These are phyloP conservation scores for Amblyjoppa proteus DNA, from an alignment of 2,888 invertebrate species.

Conservation along the genomic window DNA sequence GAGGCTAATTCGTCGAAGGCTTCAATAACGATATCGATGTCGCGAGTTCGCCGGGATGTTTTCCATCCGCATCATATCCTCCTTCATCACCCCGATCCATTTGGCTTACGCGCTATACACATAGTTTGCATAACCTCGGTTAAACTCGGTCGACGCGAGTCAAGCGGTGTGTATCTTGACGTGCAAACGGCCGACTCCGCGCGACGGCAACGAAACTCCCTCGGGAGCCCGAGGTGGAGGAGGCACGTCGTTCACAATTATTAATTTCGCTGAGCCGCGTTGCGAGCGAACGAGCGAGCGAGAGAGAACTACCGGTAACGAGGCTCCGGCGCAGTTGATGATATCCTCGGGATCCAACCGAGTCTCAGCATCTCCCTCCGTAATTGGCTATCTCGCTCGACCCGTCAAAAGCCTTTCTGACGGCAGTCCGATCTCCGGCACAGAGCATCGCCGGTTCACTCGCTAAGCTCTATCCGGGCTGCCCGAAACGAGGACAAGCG, in stretches of 20 bases:
- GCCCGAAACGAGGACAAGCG: background rate
- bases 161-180: conserved; percentile 9
- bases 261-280: conserved; percentile 18
- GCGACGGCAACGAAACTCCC: conserved; percentile 2
- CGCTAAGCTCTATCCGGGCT: background rate
- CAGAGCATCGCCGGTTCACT: background rate
- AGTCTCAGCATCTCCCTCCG: conserved; percentile 14
- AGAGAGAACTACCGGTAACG: background rate
- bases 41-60: too few species aligned
- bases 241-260: conserved; percentile 22
- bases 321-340: conserved; percentile 12
- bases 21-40: too few species aligned
- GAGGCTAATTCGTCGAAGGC: too few species aligned
- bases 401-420: conserved; percentile 12
- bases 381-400: background rate
- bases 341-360: conserved; percentile 12
- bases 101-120: background rate
- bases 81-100: background rate
- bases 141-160: conserved; percentile 11
- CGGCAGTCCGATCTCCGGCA: background rate
- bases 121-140: background rate
- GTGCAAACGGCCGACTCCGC: conserved; percentile 5
- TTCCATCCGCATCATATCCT: background rate
- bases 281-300: background rate
- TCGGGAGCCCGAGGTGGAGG: background rate